Conservation (phyloP, 2,888 invertebrate species). For the Exephanes ischioxanthus region DNA sequence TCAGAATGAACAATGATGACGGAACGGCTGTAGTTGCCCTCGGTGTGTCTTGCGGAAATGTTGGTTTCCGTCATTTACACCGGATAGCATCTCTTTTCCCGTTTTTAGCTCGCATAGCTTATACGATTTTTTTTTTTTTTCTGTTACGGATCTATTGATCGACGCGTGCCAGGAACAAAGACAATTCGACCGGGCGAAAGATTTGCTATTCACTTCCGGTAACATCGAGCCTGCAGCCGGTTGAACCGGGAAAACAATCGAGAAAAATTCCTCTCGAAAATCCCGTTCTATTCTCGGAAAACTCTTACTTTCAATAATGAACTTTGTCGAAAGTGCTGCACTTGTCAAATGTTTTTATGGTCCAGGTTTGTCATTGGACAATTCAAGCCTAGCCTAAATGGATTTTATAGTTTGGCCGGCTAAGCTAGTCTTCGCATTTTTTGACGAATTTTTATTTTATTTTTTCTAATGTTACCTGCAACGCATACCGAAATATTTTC, state of each 20-base stretch:
- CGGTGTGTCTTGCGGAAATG: not conserved
- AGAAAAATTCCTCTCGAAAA: not conserved
- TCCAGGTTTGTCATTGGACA: no score
- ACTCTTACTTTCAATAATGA: not conserved
- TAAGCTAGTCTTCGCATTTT: no score
- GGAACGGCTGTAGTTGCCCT: not conserved
- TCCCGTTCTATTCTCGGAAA: not conserved
- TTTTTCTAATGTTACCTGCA: no score
- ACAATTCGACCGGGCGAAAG: not conserved
- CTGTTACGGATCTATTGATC: not conserved
- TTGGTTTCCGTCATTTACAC: not conserved
- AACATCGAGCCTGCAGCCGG: not conserved
- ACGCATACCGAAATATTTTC: no score
- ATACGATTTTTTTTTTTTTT: no score
- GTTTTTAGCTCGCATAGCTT: not conserved
- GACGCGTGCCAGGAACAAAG: not conserved
- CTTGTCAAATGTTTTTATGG: no score
- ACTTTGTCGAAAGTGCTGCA: not conserved
- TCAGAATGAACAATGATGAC: slow-evolving; percentile 25
- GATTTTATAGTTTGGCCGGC: no score
- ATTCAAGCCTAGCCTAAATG: no score
- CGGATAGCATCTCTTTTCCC: not conserved
- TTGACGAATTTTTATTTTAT: no score
- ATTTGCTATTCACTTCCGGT: not conserved
- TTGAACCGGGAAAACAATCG: not conserved